Percentiles rank a stretch among this genome's conserved stretches.
These are phyloP conservation scores for Nothoprocta pentlandii DNA, from an alignment of 2,113 vertebrate genomes.

Conservation along the genomic window DNA sequence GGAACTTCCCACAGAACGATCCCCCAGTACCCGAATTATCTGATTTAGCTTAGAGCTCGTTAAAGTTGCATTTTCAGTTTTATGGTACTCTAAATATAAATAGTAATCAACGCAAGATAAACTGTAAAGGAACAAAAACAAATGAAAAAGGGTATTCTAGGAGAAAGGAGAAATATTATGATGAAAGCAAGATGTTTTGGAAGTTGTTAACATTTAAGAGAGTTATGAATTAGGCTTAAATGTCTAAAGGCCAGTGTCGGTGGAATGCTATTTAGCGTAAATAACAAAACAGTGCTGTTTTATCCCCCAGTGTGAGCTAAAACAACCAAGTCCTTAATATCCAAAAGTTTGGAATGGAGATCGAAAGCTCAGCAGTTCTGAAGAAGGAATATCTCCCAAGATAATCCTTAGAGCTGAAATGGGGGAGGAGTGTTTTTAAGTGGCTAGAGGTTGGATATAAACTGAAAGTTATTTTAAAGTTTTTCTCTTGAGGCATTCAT, in stretches of 20 bases:
- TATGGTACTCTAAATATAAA: background rate
- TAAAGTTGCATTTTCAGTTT: background rate
- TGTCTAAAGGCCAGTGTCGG: background rate
- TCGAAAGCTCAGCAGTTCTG: background rate
- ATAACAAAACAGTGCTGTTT: background rate
- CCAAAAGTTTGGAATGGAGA: background rate
- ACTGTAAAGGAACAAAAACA: background rate
- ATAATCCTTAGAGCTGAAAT: background rate
- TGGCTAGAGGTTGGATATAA: background rate
- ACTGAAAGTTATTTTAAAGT: background rate
- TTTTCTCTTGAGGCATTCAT: background rate
- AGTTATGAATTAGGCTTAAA: background rate
- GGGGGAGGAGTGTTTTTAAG: background rate
- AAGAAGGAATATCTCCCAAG: background rate
- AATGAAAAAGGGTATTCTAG: background rate
- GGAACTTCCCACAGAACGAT: background rate
- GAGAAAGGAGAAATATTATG: background rate
- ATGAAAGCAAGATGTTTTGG: background rate
- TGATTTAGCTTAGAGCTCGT: background rate
- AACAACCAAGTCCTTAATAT: background rate
- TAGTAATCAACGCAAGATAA: background rate
- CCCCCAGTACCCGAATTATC: background rate
- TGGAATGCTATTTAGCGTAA: background rate
- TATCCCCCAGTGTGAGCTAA: background rate
- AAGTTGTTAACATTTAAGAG: background rate